A percentile compares a stretch with the other conserved stretches of the same genome.
Conservation (phyloP, 1,140 invertebrate genomes). For the Neoseiulus cucumeris region DNA sequence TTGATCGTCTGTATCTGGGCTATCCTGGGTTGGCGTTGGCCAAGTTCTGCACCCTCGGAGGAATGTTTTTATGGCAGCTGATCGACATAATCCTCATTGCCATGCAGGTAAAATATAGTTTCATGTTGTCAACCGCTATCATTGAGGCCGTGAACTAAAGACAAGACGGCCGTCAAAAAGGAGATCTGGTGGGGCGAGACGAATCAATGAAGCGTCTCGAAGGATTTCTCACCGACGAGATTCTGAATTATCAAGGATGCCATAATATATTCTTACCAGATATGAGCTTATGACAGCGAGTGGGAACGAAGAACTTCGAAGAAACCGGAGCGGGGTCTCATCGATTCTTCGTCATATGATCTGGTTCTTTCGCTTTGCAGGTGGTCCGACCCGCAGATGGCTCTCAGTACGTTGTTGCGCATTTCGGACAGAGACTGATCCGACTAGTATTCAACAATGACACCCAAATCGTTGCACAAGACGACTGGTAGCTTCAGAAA, state of each 20-base stretch:
- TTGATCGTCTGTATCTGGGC: conserved; percentile 86
- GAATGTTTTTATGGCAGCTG: conserved; percentile 83
- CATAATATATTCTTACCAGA: not conserved
- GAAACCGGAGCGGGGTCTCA: too few species aligned
- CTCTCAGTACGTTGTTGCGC: conserved; percentile 81
- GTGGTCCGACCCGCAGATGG: conserved; percentile 83
- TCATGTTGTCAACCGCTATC: not conserved
- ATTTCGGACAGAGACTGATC: conserved; percentile 65
- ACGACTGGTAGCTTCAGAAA: conserved; percentile 40
- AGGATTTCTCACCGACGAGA: not conserved
- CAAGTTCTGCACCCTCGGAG: conserved; percentile 85
- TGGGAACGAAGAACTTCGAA: too few species aligned
- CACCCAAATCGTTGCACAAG: conserved; percentile 57
- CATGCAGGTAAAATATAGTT: conserved; percentile 38
- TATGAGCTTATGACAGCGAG: too few species aligned
- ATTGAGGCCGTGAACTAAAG: not conserved
- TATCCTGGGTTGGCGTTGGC: conserved; percentile 83
- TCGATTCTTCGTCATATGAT: too few species aligned
- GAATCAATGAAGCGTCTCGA: not conserved
- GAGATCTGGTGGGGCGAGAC: not conserved
- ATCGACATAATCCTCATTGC: conserved; percentile 88
- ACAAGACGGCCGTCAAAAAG: not conserved
- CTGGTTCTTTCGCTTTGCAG: conserved; percentile 23
- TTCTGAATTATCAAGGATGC: not conserved
- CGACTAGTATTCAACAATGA: conserved; percentile 62